Evolutionary conservation across 2,797 vertebrate genomes (phyloP).

Genomic region (Glossophaga mutica): DNA sequence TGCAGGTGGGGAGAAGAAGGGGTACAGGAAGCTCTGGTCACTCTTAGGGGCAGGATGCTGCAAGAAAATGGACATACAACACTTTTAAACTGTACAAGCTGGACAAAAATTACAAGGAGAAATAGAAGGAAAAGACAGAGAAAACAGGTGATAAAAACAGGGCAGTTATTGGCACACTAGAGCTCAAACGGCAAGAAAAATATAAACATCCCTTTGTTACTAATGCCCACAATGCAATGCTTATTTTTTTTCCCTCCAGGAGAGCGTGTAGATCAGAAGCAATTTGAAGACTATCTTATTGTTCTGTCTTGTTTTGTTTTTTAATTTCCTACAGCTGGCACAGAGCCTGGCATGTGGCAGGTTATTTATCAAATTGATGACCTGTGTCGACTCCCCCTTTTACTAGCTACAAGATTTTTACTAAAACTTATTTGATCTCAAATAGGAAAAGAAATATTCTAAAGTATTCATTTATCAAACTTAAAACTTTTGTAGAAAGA

Average conservation of each 20-base stretch:
- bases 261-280: neutral
- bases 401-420: neutral
- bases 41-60: neutral
- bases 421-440: neutral
- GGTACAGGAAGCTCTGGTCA: neutral
- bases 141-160: neutral
- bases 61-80: neutral
- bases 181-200: neutral
- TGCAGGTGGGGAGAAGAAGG: neutral
- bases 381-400: neutral
- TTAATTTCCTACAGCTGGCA: neutral
- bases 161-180: neutral
- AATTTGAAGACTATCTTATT: neutral
- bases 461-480: neutral
- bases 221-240: neutral
- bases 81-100: neutral
- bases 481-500: neutral
- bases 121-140: constrained; percentile 2
- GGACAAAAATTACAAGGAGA: neutral
- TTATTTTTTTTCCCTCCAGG: neutral
- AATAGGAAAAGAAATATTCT: neutral
- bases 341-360: neutral
- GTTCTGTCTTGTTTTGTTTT: neutral
- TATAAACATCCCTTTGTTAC: neutral
- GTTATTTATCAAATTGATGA: neutral